Percentiles rank a stretch among this genome's conserved stretches.
These are phyloP conservation scores for Fistularia tabacaria DNA, from an alignment of 2,797 vertebrate genomes.

Conservation along the genomic window DNA sequence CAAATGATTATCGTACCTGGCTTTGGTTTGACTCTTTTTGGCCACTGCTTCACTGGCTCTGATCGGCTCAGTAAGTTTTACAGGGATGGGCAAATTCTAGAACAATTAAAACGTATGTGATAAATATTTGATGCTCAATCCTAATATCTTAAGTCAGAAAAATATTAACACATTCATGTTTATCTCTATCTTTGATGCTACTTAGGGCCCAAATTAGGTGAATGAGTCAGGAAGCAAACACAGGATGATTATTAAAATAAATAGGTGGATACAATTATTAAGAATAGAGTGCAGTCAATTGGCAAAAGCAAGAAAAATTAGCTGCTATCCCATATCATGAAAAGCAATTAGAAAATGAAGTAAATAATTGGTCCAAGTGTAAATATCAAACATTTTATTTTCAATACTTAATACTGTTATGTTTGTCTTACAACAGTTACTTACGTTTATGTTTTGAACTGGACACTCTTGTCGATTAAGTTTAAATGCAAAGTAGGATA, in stretches of 20 bases:
- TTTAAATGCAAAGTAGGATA: slow-evolving; percentile 95
- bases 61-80: slow-evolving; percentile 93
- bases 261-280: slow-evolving; percentile 8
- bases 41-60: slow-evolving; percentile 95
- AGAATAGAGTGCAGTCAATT: slow-evolving; percentile 21
- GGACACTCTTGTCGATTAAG: slow-evolving; percentile 87
- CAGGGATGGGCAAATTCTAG: slow-evolving; percentile 87
- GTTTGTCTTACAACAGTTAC: slow-evolving; percentile 26
- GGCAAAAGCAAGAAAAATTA: slow-evolving; percentile 20
- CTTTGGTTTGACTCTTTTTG: slow-evolving; percentile 95
- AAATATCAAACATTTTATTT: slow-evolving; percentile 1
- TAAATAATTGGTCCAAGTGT: neutral
- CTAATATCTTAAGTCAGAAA: slow-evolving; percentile 1
- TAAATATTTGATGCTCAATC: neutral
- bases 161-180: neutral
- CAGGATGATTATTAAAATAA: slow-evolving; percentile 28
- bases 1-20: slow-evolving; percentile 78
- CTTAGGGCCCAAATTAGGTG: slow-evolving; percentile 8
- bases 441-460: slow-evolving; percentile 87
- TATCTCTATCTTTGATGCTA: neutral
- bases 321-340: slow-evolving; percentile 18
- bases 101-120: slow-evolving; percentile 23
- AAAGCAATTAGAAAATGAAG: neutral
- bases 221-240: slow-evolving; percentile 12
- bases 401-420: neutral